Base-by-base conservation (phyloP, 2,888 invertebrate species). In the Archips crataeganus region DNA sequence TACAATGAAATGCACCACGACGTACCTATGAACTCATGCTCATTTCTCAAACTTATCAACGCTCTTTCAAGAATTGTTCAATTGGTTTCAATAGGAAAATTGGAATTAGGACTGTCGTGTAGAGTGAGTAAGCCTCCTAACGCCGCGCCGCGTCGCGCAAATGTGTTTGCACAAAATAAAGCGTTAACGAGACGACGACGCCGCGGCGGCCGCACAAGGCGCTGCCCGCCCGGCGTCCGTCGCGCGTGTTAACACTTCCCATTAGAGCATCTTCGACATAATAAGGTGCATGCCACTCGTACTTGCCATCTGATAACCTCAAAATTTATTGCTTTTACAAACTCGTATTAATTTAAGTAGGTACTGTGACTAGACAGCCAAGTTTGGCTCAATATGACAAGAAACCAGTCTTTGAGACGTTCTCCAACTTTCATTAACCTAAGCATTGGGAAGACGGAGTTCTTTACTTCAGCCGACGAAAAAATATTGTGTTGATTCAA, bases 191-290 rank as follows among this genome's bases (percentile, higher is more conserved):
- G 88, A 71, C 64, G 54, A 9, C 15, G 66, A 42, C 65, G 45
- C 11, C 9, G n/a, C 15, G 66, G 51, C 65, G 45, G 36, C 13
- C 36, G 64, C 36, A 39, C 51, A 23, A 51, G 65, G 51, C 39
- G 36, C 42, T 59, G 61, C 10, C 39, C 34, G 59, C 32, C 59
- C 39, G 39, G 13, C 70, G 45, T n/a, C 54, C 63, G 54, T 42
- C 83, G 79, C 49, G 13, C 49, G 57, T 84, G 89, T 92, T 87
- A 90, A 83, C 83, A 86, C 88, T 87, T 90, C 90, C 89, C 82
- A 85, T 88, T 68, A 68, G 63, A 68, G 10, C 13, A 32, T 13
- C 61, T 10, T 64, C 34, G 47, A 42, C 49, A 23, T 60, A 60
- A 65, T 60, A 42, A 66, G 34, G 42, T 61, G 61, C 65, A 61